Base-by-base conservation (phyloP, 2,113 vertebrate genomes). In the Puffinus mauretanicus region DNA sequence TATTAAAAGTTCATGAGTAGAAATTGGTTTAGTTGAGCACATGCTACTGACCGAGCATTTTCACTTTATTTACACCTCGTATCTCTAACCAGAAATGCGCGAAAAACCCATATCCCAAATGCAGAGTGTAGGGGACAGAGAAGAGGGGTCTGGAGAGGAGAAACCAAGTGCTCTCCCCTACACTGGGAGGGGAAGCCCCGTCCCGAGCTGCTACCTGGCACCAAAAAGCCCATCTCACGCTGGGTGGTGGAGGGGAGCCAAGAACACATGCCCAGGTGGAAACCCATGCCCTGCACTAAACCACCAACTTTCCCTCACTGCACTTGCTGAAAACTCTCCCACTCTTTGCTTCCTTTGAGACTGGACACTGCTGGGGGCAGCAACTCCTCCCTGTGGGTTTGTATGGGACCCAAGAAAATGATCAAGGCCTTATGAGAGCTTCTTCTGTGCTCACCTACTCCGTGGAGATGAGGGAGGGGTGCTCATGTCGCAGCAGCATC, bases 1-100 rank as follows among this genome's bases (percentile, higher is more conserved):
- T 65, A 95, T 94, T 97, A 93, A 93, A 96, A 92, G 94, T 95
- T 52, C 51, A 91, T 51, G 10, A 91, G 57, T 5, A 88, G 54
- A 57, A 95, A 80, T 82, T 47, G 57, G 21, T 89, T 93, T 95
- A 85, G 51, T 76, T 77, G 64, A 87, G 71, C 60, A 80, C 60
- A 70, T 67, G 67, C 64, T 76, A 79, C 58, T 65, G 60, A 76
- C 42, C 3, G 6, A 92, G 80, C 40, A 52, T 81, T 78, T 81
- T 80, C 57, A 67, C 10, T 71, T 78, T 40, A 82, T 87, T 73
- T 92, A 42, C 76, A 90, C 7, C 16, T 71, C 2, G 1, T 44
- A 13, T 40, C 8, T 80, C 69, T 88, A 54, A 82, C 38, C 13
- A 52, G 42, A 88, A 82, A 70, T 25, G 42, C 0, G 2, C 36